Evolutionary conservation across 2,888 invertebrate genomes (phyloP), one percentile per base, ranked within the genome.

Genomic region (Dryococelus australis): DNA sequence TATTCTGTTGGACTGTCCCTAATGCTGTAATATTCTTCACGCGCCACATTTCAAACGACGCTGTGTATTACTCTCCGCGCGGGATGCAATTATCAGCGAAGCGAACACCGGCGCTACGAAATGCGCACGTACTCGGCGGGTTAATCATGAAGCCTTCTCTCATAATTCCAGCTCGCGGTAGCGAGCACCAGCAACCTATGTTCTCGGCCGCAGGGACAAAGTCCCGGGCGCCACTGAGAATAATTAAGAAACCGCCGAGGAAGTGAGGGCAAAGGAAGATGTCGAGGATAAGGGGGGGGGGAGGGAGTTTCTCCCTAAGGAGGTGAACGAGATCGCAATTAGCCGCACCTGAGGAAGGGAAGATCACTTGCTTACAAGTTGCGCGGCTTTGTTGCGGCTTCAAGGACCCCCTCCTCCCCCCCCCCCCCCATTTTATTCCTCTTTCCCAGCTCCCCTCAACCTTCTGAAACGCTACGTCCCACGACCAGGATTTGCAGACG

Each of bases 331-430:
- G 65, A 12, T 65, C 65, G 65, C 65, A 65, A 65, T 65, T 65
- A 65, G 65, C 65, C 65, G 65, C 65, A 65, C 65, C 65, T 65
- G 65, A 65, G 65, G 65, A 65, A 65, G 20, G 65, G 65, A 65
- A 65, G 65, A 65, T 65, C 65, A 65, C 65, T 65, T 65, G 65
- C 65, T 65, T 65, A 65, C 65, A 65, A 65, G 65, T 65, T 65
- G 65, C 65, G 65, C 65, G 65, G 65, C 65, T 65, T 65, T 65
- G 65, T 65, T 65, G 65, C 65, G 65, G 65, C 20, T 24, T 65
- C 24, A 8, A 13, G 24, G 13, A 8, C 20, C 6, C 65, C 20
- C 20, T 24, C 8, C 20, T 65, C 24, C 10, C 65, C 65, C 65
- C 5, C 65, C 65, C 65, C 65, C 65, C 20, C 16, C 65, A 5